Base-by-base conservation (phyloP, 2,888 invertebrate species). In the Sesia apiformis region DNA sequence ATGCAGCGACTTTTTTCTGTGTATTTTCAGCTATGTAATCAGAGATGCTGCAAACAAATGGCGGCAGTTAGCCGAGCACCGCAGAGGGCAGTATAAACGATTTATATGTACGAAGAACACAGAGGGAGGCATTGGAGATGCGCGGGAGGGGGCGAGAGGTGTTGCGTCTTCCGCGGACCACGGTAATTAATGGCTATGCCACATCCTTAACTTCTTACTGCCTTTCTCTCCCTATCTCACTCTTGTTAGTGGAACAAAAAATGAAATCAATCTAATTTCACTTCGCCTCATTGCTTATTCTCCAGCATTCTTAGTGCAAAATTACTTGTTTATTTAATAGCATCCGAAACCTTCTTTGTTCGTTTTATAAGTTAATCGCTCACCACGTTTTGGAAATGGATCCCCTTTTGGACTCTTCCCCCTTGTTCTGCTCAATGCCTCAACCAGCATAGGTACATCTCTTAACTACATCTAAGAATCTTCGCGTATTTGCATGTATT, bases 41-140 rank as follows among this genome's bases (percentile, higher is more conserved):
- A 80, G 80, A 78, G 78, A 74, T 71, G 76, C 69, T 72, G 76
- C 70, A 80, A 85, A 87, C 77, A 84, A 85, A 87, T 85, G 83
- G 78, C 61, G 69, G 82, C 82, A 84, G 84, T 87, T 85, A 85
- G 77, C 74, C 69, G 74, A 73, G 73, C 72, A 74, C 87, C 86
- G 77, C 56, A 57, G 57, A 56, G 83, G 84, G 81, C 78, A 81
- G 80, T 85, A 78, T 71, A 74, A 61, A 66, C 76, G 77, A 86
- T 87, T 86, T 86, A 87, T 87, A 82, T 73, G 70, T 63, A 60
- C 63, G 62, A 54, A 60, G 58, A 59, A 56, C 61, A 59, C 57
- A 51, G 56, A 46, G 54, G 60, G 61, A 56, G 49, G 58, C 49
- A 46, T 55, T 46, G 52, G 54, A 51, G 49, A 52, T 40, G 51